Evolutionary conservation across 2,888 invertebrate species (phyloP), one percentile per base, ranked within the genome.

Genomic region (Heterodera filipjevi): DNA sequence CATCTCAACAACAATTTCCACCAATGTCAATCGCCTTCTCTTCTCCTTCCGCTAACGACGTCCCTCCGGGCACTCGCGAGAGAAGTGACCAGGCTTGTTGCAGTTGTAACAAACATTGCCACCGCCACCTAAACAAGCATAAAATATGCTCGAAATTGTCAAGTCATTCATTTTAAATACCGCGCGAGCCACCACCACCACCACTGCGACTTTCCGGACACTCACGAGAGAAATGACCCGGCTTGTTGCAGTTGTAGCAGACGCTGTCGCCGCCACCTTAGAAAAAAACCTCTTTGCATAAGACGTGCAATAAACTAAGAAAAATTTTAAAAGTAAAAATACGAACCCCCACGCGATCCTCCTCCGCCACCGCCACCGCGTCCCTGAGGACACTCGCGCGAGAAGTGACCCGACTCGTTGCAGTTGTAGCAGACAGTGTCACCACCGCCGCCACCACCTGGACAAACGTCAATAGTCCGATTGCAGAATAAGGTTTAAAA

Each of bases 371-470:
- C 49, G 49, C 49, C 49, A 49, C 76, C 68, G 22, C 76, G 64
- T n/a, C 68, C 68, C 27, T 66, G 76, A n/a, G 66, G 66, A 76
- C 64, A 64, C 12, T 64, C 35, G 32, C 33, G 32, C 19, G 49
- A 35, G 59, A 32, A 53, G 53, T 49, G 32, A 49, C 76, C 76
- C 19, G 27, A 8, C 66, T 76, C 32, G 46, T 66, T 44, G 30
- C 76, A 76, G 44, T 76, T 76, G 68, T 66, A 76, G 27, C 76
- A 76, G 39, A n/a, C 64, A 27, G 72, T 73, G 64, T 71, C 72
- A 33, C 72, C 59, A 16, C 66, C 73, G 27, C 59, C 27, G 16
- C 71, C n/a, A n/a, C n/a, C n/a, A n/a, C n/a, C n/a, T n/a, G n/a
- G n/a, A n/a, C n/a, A n/a, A n/a, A n/a, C n/a, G n/a, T n/a, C n/a